Evolutionary conservation across 2,888 invertebrate genomes (phyloP).

Genomic region (Amblyjoppa fuscipennis): DNA sequence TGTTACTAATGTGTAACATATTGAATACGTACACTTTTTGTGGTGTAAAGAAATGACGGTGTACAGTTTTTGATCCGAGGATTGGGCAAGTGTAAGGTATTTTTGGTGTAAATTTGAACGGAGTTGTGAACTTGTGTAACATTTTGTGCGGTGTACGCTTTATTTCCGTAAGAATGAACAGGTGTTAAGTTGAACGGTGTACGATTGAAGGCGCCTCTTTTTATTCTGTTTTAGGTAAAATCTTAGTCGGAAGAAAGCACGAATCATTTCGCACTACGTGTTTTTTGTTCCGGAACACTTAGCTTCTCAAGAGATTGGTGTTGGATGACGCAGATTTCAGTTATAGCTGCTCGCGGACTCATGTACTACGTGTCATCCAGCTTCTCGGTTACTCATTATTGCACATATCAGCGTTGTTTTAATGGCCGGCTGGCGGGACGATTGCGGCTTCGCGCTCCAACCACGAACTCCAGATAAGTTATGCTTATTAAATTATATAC

Average conservation of each 20-base stretch:
- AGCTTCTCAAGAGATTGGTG: neutral
- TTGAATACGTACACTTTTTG: no score
- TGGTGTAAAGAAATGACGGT: no score
- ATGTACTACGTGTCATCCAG: slow-evolving; percentile 1
- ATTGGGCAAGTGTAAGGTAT: no score
- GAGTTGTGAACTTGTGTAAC: no score
- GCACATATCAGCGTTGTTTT: neutral
- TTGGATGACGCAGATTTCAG: slow-evolving; percentile 22
- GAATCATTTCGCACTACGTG: neutral
- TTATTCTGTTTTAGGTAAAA: neutral
- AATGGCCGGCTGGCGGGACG: neutral
- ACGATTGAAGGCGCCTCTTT: no score
- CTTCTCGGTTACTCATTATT: slow-evolving; percentile 36
- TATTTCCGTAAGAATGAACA: no score
- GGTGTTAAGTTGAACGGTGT: no score
- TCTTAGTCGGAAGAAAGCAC: neutral
- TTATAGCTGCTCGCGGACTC: neutral
- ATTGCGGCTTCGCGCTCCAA: slow-evolving; percentile 15
- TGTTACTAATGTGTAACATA: no score
- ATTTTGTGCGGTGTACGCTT: no score
- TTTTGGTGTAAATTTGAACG: no score
- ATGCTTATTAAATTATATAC: slow-evolving; percentile 3
- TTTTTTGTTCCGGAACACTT: neutral
- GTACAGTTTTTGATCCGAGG: no score
- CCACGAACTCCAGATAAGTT: slow-evolving; percentile 54